A percentile compares a stretch with the other conserved stretches of the same genome.
phyloP scores from a whole-genome alignment of 2,888 invertebrate genomes.

The Acronicta leporina region DNA sequence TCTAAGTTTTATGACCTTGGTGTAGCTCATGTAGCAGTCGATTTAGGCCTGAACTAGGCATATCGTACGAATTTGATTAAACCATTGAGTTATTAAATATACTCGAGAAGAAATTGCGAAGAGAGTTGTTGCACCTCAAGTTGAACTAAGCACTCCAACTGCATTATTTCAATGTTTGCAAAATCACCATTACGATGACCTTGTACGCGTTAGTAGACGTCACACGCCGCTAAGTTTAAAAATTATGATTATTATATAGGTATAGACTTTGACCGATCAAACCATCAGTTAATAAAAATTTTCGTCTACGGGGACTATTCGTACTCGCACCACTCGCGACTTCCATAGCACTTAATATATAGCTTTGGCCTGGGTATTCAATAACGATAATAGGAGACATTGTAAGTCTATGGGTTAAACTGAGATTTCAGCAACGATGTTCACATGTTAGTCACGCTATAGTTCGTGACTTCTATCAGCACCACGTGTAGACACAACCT shows the following conservation, averaged over 20 bases:
- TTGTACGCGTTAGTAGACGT: too few relatives aligned
- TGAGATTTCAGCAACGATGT: slow-evolving; percentile 11
- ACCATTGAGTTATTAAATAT: background rate
- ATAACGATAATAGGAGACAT: background rate
- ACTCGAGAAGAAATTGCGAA: too few relatives aligned
- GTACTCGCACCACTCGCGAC: background rate
- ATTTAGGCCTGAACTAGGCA: slow-evolving; percentile 13
- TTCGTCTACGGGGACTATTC: too few relatives aligned
- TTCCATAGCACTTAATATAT: background rate
- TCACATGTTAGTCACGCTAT: slow-evolving; percentile 28
- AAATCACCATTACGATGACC: too few relatives aligned
- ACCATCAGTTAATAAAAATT: too few relatives aligned
- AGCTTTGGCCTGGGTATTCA: background rate
- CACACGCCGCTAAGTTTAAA: too few relatives aligned
- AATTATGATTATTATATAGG: too few relatives aligned
- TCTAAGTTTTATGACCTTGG: slow-evolving; percentile 12
- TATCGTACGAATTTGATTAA: slow-evolving; percentile 13
- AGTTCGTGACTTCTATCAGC: slow-evolving; percentile 32
- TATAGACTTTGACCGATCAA: too few relatives aligned
- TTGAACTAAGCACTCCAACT: too few relatives aligned
- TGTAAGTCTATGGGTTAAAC: slow-evolving; percentile 3
- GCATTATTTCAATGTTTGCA: too few relatives aligned
- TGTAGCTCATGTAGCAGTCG: slow-evolving; percentile 1
- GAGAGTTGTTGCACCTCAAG: too few relatives aligned
- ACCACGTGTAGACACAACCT: slow-evolving; percentile 16